Evolutionary conservation across 2,888 invertebrate species (phyloP).

Genomic region (Ptilodon capucinus): DNA sequence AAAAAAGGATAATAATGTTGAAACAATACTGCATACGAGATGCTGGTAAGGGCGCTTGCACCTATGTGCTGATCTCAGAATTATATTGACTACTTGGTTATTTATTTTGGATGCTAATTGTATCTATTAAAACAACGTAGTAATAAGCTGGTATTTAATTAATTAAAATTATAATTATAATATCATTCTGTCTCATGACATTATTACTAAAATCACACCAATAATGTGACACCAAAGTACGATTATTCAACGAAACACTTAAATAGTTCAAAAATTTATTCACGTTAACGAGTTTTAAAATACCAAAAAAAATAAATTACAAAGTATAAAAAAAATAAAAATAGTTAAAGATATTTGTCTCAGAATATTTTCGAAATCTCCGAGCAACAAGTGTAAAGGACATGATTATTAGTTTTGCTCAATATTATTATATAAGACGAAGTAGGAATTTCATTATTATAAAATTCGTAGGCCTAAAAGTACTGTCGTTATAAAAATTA

Average conservation of each 20-base stretch:
- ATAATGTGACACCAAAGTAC: slow-evolving; percentile 32
- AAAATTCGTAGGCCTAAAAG: slow-evolving; percentile 15
- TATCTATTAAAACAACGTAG: neutral
- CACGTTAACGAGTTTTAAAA: slow-evolving; percentile 27
- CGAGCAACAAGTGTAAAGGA: neutral
- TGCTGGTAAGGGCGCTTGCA: too few relatives aligned
- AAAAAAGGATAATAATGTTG: too few relatives aligned
- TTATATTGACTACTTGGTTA: too few relatives aligned
- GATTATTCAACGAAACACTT: slow-evolving; percentile 43
- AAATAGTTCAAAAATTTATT: slow-evolving; percentile 31
- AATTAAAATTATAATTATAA: slow-evolving; percentile 1
- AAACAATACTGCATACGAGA: too few relatives aligned
- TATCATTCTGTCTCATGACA: slow-evolving; percentile 15
- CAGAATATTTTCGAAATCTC: neutral
- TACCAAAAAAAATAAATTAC: slow-evolving; percentile 10
- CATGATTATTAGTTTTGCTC: slow-evolving; percentile 35
- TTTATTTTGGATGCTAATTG: too few relatives aligned
- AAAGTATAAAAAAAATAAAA: slow-evolving; percentile 9
- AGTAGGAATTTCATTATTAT: slow-evolving; percentile 11
- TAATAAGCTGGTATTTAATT: neutral
- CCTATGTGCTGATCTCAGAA: too few relatives aligned
- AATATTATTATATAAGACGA: slow-evolving; percentile 18
- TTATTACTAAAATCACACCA: slow-evolving; percentile 4
- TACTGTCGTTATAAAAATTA: slow-evolving; percentile 9
- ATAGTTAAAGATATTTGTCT: neutral